Conservation (phyloP, 2,797 vertebrate species). For the Steatocranus sp. region DNA sequence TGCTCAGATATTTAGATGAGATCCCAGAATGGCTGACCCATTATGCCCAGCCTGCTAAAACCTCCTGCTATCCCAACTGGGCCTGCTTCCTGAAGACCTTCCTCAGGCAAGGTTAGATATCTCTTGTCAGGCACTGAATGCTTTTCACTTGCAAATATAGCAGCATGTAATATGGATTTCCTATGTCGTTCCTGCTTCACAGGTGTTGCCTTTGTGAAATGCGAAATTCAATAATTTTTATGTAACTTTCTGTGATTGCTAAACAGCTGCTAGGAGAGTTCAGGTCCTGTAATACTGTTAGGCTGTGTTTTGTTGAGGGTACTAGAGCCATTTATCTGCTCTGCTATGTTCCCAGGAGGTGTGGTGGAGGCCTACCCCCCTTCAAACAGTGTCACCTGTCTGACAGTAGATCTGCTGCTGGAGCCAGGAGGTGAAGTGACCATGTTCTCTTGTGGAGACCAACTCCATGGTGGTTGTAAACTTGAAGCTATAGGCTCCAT, state of each 20-base stretch:
- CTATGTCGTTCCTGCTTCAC: not conserved
- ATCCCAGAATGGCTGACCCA: constrained; percentile 85
- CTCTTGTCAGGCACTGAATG: constrained; percentile 28
- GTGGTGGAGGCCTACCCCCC: constrained; percentile 85
- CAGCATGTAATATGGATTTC: constrained; percentile 22
- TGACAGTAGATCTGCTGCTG: constrained; percentile 86
- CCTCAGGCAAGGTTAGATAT: constrained; percentile 84
- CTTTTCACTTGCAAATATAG: constrained; percentile 28
- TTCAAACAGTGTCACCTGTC: constrained; percentile 77
- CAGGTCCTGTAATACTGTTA: not conserved
- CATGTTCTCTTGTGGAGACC: constrained; percentile 83
- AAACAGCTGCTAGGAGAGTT: not conserved
- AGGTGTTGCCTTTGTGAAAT: constrained; percentile 25
- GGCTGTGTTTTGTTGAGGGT: not conserved
- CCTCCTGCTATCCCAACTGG: constrained; percentile 86
- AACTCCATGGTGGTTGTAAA: constrained; percentile 76
- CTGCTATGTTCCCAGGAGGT: constrained; percentile 74
- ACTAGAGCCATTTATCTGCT: not conserved
- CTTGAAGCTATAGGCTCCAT: constrained; percentile 75
- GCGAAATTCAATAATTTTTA: constrained; percentile 17
- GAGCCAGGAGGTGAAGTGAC: constrained; percentile 79
- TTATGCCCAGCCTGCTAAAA: constrained; percentile 83
- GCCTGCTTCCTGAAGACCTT: constrained; percentile 86
- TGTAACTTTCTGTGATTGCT: constrained; percentile 9
- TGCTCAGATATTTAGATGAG: constrained; percentile 85